Base-by-base conservation (phyloP, 1,140 invertebrate species). In the Dreissena polymorpha region DNA sequence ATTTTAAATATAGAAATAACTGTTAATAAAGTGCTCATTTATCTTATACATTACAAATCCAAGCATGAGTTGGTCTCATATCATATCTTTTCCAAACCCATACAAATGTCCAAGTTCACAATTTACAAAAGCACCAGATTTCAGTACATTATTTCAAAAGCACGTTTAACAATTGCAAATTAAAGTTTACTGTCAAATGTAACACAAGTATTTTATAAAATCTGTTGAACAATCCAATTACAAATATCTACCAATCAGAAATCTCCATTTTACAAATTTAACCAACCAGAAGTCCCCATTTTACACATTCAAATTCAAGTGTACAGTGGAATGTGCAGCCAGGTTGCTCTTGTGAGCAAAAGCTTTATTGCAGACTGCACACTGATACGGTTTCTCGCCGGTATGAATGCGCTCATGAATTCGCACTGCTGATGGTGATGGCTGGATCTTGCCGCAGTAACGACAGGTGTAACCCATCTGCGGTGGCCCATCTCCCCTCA, bases 391-490 rank as follows among this genome's bases (percentile, higher is more conserved):
- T 51, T 57, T 57, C 49, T 86, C 85, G 10, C 82, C 82, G 10
- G 85, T 84, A 67, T 86, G 85, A n/a, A 78, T 67, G n/a, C 81
- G 21, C 27, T 49, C 76, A 53, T 86, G 85, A 6, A 76, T 65
- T 25, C 63, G 64, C 21, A 76, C 27, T 13, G 74, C 74, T 25
- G 74, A 76, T 2, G 63, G 27, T 6, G 74, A 76, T 29, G 65
- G 74, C 13, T 67, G 27, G 21, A 76, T 2, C 23, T 76, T 76
- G 6, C 57, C 39, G 12, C 74, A 76, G 18, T 49, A 29, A 16
- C 39, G 63, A 67, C 74, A 76, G 0, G 55, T 29, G 18, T 39
- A 39, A 39, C 39, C 39, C 3, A 39, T 39, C 39, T 39, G 39
- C 39, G 8, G 39, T 8, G 39, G 39, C 39, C 39, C 39, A 39